Evolutionary conservation across 1,140 invertebrate species (phyloP).

Genomic region (Trigoniulus corallinus): DNA sequence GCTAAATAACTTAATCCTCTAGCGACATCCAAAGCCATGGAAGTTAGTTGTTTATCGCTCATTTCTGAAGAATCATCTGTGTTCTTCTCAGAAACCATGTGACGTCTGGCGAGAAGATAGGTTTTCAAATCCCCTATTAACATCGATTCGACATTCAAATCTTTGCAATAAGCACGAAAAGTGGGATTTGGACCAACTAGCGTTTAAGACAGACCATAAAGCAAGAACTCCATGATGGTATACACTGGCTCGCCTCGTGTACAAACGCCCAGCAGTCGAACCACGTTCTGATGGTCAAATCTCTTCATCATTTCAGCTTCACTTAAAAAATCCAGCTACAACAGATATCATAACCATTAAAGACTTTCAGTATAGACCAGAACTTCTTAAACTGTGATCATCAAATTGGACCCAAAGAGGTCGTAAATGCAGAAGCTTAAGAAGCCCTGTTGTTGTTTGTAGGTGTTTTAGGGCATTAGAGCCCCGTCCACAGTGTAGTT

Average conservation of each 20-base stretch:
- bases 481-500: too few relatives aligned
- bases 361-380: too few relatives aligned
- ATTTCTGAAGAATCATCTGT: conserved; percentile 48
- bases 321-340: conserved; percentile 65
- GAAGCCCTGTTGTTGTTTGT: too few relatives aligned
- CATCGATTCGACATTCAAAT: too few relatives aligned
- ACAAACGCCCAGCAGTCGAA: conserved; percentile 64
- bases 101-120: conserved; percentile 61
- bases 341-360: too few relatives aligned
- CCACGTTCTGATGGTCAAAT: conserved; percentile 78
- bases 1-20: conserved; percentile 65
- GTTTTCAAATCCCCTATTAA: conserved; percentile 59
- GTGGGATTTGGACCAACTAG: neutral
- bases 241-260: conserved; percentile 68
- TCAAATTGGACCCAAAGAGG: too few relatives aligned
- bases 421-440: too few relatives aligned
- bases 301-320: conserved; percentile 85
- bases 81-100: conserved; percentile 50
- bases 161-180: too few relatives aligned
- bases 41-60: conserved; percentile 55
- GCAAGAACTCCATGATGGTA: conserved; percentile 85
- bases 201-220: conserved; percentile 46
- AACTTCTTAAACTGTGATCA: too few relatives aligned
- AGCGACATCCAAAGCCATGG: conserved; percentile 71
- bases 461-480: too few relatives aligned